Evolutionary conservation across 2,888 invertebrate species (phyloP).

Genomic region (Sarcophaga carnaria): DNA sequence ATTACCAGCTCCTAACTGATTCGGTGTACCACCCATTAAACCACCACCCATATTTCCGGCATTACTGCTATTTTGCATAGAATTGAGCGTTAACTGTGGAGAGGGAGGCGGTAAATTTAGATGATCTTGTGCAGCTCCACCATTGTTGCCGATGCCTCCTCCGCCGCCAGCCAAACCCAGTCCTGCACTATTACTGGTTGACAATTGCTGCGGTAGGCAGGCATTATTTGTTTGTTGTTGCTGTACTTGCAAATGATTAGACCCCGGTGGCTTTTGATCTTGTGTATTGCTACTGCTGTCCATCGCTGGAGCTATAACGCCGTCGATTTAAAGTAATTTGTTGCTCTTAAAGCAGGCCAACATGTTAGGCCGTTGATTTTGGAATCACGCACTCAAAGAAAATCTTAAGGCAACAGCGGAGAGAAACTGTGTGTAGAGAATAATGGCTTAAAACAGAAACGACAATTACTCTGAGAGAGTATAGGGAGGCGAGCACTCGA

Average conservation of each 20-base stretch:
- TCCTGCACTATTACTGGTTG: constrained; percentile 52
- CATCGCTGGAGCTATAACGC: constrained; percentile 55
- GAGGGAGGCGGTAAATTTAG: constrained; percentile 75
- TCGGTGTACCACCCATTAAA: constrained; percentile 62
- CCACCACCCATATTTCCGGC: constrained; percentile 51
- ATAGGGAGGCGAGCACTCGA: too few relatives aligned
- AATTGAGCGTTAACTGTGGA: constrained; percentile 68
- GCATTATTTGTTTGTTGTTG: constrained; percentile 36
- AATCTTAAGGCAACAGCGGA: background rate
- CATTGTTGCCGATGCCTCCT: constrained; percentile 14
- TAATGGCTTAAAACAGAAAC: too few relatives aligned
- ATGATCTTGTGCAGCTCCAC: constrained; percentile 58
- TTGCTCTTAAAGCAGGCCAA: constrained; percentile 60
- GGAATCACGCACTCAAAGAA: constrained; percentile 34
- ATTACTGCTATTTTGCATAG: constrained; percentile 68
- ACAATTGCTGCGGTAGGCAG: constrained; percentile 52
- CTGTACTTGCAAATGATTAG: constrained; percentile 53
- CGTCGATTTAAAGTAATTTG: constrained; percentile 57
- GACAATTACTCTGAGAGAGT: background rate
- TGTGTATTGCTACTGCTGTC: constrained; percentile 62
- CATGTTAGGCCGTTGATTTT: constrained; percentile 60
- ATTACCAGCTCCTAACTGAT: constrained; percentile 50
- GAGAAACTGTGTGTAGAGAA: too few relatives aligned
- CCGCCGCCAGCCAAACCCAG: constrained; percentile 26
- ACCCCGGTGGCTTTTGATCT: constrained; percentile 66